A percentile compares a stretch with the other conserved stretches of the same genome.
These are phyloP conservation scores for Seriola rivoliana DNA, from an alignment of 2,113 vertebrate genomes.

Conservation along the genomic window DNA sequence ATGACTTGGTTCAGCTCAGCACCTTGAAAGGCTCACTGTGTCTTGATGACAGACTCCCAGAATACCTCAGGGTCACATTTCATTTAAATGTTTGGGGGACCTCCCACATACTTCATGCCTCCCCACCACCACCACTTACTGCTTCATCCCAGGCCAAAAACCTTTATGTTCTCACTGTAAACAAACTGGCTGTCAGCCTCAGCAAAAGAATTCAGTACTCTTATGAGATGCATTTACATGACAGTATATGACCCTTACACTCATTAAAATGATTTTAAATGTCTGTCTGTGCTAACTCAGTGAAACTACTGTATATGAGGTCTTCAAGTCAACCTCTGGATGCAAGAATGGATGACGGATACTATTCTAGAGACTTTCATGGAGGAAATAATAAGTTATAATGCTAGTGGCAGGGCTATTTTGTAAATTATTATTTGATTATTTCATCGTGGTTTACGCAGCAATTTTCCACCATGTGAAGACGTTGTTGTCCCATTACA, in stretches of 20 bases:
- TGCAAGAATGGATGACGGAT: slow-evolving; percentile 16
- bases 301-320: slow-evolving; percentile 4
- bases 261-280: slow-evolving; percentile 8
- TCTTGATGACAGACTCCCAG: slow-evolving; percentile 63
- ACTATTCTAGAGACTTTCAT: slow-evolving; percentile 22
- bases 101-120: slow-evolving; percentile 39
- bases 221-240: slow-evolving; percentile 10
- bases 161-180: slow-evolving; percentile 52
- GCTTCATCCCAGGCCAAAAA: slow-evolving; percentile 29
- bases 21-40: slow-evolving; percentile 57
- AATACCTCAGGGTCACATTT: slow-evolving; percentile 73
- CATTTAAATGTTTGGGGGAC: slow-evolving; percentile 40
- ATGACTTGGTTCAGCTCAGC: slow-evolving; percentile 45
- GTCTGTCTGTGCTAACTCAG: slow-evolving; percentile 1
- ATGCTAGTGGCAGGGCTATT: slow-evolving; percentile 10
- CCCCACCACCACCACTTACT: neutral
- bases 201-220: slow-evolving; percentile 31
- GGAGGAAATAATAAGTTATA: slow-evolving; percentile 8
- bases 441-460: slow-evolving; percentile 25
- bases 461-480: neutral
- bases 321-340: slow-evolving; percentile 21
- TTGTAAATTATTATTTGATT: slow-evolving; percentile 32
- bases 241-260: slow-evolving; percentile 25
- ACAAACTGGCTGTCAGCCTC: slow-evolving; percentile 58
- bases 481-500: neutral